phyloP scores from a whole-genome alignment of 2,888 invertebrate species.

The Zaprionus bogoriensis region DNA sequence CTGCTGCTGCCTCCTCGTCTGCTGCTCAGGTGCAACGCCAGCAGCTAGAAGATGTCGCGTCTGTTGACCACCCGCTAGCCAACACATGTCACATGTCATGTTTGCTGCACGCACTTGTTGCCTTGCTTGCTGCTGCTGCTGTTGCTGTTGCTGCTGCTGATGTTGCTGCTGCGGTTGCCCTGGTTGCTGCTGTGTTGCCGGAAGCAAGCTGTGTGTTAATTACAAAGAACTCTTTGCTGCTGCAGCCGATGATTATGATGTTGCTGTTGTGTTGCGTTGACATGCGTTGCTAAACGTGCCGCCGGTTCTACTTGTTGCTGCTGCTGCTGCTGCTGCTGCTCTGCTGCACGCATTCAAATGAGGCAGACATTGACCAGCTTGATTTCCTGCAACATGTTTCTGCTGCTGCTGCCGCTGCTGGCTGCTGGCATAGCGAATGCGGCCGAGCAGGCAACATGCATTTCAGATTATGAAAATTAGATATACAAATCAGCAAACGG shows the following conservation, averaged over 20 bases:
- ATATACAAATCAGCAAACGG: slow-evolving; percentile 79
- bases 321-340: slow-evolving; percentile 15
- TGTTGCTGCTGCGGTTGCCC: slow-evolving; percentile 26
- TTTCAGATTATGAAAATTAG: slow-evolving; percentile 75
- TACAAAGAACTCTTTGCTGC: slow-evolving; percentile 51
- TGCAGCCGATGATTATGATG: slow-evolving; percentile 59
- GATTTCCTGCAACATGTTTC: slow-evolving; percentile 78
- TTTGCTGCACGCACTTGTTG: slow-evolving; percentile 64
- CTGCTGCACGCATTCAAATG: slow-evolving; percentile 71
- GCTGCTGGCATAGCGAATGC: slow-evolving; percentile 41
- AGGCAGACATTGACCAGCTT: slow-evolving; percentile 70
- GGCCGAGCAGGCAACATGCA: slow-evolving; percentile 49
- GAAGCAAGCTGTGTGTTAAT: slow-evolving; percentile 75
- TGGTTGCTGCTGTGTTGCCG: too few relatives aligned
- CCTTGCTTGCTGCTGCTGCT: slow-evolving; percentile 17
- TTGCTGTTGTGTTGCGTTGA: slow-evolving; percentile 74
- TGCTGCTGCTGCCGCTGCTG: slow-evolving; percentile 33
- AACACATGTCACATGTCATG: slow-evolving; percentile 73
- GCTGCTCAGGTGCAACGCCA: slow-evolving; percentile 70
- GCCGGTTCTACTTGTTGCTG: slow-evolving; percentile 49
- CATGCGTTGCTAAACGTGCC: slow-evolving; percentile 80
- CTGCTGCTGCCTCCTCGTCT: slow-evolving; percentile 4
- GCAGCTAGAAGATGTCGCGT: slow-evolving; percentile 78
- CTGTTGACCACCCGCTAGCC: slow-evolving; percentile 68
- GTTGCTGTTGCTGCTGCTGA: slow-evolving; percentile 12